Evolutionary conservation across 92 coral and sea anemone species (phyloP), one percentile per base, ranked within the genome.

Genomic region (Palythoa grandis): DNA sequence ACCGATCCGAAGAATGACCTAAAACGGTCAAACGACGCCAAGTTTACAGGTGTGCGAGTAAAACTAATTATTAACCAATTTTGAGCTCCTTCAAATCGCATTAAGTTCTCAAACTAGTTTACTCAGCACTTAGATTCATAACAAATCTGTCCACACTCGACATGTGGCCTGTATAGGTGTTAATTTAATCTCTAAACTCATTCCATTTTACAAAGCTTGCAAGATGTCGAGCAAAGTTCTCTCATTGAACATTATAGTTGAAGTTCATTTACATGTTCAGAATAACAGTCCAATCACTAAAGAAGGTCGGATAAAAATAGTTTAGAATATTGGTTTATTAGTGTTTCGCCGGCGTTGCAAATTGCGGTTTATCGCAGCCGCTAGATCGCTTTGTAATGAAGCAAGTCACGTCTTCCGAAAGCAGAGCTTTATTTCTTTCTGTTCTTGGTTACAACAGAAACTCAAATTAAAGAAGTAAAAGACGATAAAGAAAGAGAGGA

Each of bases 71-170:
- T 80, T 80, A 65, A 80, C 85, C 74, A 80, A 80, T 80, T 80
- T 65, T 66, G 43, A 80, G 24, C 85, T 80, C 74, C 70, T 88
- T 56, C 77, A 87, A 91, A 78, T 91, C 89, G 82, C 86, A 78
- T 91, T 88, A 91, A 88, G 77, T 84, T 87, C 88, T 91, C 88
- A 67, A 78, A 39, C 22, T 68, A 83, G 93, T 91, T 87, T 91
- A 91, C 93, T 77, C 93, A 91, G 86, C 80, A 76, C 86, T 91
- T 91, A 68, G 86, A 69, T 63, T 87, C 87, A 74, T 52, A 63
- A 84, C 72, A 87, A 63, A 60, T 77, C 86, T 79, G 88, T 69
- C 82, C 74, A 74, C 76, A 68, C 85, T 69, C 80, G 76, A 76
- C 92, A 82, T 86, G 88, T 73, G 70, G 87, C 87, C 86, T 60